Percentiles rank a stretch among this genome's conserved stretches.
phyloP scores from a whole-genome alignment of 2,888 invertebrate genomes.

The Andrena dorsata region DNA sequence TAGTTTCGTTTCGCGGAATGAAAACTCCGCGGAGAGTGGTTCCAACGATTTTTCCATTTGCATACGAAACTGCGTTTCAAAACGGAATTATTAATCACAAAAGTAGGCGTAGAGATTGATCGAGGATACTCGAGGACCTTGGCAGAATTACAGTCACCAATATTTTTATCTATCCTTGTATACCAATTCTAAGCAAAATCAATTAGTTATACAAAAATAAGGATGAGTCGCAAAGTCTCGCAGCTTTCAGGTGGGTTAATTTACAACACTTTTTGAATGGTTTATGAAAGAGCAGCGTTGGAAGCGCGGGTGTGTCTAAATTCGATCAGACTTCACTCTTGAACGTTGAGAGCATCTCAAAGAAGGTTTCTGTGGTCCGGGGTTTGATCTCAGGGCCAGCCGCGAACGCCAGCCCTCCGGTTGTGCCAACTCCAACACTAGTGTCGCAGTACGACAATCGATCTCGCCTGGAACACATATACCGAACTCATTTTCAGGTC shows the following conservation, averaged over 20 bases:
- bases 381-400: constrained; percentile 65
- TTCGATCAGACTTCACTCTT: constrained; percentile 40
- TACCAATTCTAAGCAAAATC: no score
- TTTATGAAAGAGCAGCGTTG: background rate
- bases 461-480: constrained; percentile 71
- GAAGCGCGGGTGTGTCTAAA: constrained; percentile 9
- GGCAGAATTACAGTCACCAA: background rate
- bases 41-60: constrained; percentile 33
- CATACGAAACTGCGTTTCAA: background rate
- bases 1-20: constrained; percentile 26
- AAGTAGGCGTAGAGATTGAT: background rate
- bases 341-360: constrained; percentile 24
- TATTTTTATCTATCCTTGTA: no score
- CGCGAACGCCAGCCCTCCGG: constrained; percentile 68
- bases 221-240: no score
- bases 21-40: background rate
- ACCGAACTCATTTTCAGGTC: constrained; percentile 61
- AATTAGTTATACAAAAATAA: no score
- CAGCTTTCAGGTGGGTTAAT: background rate
- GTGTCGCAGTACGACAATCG: constrained; percentile 83
- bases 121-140: background rate
- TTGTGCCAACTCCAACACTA: constrained; percentile 77
- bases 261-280: background rate
- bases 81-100: background rate
- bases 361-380: constrained; percentile 35